Conservation (phyloP, 2,888 invertebrate species). For the Synanthedon myopaeformis region DNA sequence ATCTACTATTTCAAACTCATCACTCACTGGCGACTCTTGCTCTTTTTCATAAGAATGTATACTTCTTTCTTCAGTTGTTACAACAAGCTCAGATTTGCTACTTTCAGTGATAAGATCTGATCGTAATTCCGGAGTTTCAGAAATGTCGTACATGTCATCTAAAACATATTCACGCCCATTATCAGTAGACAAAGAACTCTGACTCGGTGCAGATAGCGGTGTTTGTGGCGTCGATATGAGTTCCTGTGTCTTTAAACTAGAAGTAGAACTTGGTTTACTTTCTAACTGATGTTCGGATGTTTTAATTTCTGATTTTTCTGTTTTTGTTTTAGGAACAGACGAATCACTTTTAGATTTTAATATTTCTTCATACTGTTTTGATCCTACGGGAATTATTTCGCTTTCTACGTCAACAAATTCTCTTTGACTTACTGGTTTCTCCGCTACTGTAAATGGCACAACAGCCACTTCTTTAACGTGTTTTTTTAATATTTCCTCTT, state of each 20-base stretch:
- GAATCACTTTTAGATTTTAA: constrained; percentile 63
- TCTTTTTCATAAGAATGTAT: constrained; percentile 65
- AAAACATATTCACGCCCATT: constrained; percentile 74
- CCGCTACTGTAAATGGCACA: constrained; percentile 61
- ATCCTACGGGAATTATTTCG: constrained; percentile 53
- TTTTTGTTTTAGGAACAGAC: constrained; percentile 61
- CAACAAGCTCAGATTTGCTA: constrained; percentile 70
- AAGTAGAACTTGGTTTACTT: constrained; percentile 72
- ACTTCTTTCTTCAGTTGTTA: constrained; percentile 72
- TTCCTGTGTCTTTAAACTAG: constrained; percentile 66
- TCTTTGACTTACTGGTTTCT: constrained; percentile 59
- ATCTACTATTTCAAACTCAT: constrained; percentile 89
- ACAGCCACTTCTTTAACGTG: constrained; percentile 36
- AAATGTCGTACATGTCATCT: constrained; percentile 70
- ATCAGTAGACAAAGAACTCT: constrained; percentile 74
- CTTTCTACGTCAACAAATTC: constrained; percentile 59
- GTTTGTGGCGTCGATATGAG: constrained; percentile 70
- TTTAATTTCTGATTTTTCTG: constrained; percentile 48
- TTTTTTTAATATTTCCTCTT: constrained; percentile 48
- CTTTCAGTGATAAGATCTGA: constrained; percentile 58
- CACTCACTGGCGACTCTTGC: constrained; percentile 82
- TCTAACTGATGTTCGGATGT: constrained; percentile 52
- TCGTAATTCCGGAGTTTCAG: constrained; percentile 70
- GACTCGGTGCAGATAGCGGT: constrained; percentile 73
- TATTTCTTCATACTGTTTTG: constrained; percentile 61